Evolutionary conservation across 2,113 vertebrate species (phyloP).

Genomic region (Rhinopomastus cyanomelas): DNA sequence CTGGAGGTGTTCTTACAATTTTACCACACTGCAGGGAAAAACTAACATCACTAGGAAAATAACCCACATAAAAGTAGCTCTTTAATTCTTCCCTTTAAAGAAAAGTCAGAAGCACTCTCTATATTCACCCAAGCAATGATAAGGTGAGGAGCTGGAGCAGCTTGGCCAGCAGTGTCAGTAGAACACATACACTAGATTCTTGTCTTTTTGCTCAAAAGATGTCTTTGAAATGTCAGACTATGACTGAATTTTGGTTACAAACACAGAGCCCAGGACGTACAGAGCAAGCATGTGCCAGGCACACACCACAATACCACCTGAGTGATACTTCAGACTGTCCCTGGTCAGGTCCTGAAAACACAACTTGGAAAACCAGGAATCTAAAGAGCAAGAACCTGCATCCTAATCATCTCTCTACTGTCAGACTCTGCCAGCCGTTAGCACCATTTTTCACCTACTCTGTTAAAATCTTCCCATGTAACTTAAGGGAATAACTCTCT

Average conservation of each 20-base stretch:
- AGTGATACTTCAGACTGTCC: background rate
- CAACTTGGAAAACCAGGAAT: background rate
- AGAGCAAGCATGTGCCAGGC: background rate
- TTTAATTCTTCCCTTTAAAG: background rate
- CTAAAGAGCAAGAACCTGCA: background rate
- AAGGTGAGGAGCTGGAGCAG: background rate
- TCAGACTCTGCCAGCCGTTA: background rate
- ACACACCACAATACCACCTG: accelerated
- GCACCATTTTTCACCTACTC: background rate
- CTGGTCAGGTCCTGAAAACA: background rate
- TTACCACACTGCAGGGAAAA: background rate
- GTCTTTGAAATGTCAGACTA: background rate
- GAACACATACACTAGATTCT: background rate
- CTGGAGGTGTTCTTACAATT: background rate
- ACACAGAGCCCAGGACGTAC: accelerated
- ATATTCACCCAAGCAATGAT: background rate
- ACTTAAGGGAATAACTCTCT: background rate
- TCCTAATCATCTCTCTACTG: background rate
- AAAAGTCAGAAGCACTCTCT: background rate
- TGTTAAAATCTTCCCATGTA: background rate
- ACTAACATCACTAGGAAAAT: background rate
- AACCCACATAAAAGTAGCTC: background rate
- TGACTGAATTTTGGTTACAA: background rate
- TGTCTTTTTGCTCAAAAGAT: background rate
- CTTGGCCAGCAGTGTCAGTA: background rate